Evolutionary conservation across 2,113 vertebrate species (phyloP).

Genomic region (Cepphus grylle): DNA sequence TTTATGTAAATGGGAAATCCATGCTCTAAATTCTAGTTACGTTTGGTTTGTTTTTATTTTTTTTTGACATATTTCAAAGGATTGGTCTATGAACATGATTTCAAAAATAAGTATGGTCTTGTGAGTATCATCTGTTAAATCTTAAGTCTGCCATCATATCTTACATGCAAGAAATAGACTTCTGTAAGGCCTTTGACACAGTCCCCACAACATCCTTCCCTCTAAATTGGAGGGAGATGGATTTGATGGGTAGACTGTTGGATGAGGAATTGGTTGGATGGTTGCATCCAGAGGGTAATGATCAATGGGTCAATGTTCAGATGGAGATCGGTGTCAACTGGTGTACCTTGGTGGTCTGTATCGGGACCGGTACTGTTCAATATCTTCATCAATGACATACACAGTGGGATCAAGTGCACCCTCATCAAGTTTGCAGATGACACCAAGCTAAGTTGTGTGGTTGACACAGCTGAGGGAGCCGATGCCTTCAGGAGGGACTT

Average conservation of each 20-base stretch:
- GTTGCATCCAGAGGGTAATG: background rate
- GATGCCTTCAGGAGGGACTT: background rate
- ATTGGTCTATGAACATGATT: background rate
- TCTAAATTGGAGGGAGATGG: background rate
- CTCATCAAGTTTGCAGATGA: background rate
- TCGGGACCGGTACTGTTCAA: background rate
- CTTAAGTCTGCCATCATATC: background rate
- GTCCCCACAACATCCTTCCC: background rate
- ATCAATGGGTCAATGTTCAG: background rate
- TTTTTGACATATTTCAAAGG: background rate
- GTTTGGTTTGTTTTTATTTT: background rate
- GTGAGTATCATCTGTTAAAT: background rate
- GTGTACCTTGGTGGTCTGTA: fast-evolving
- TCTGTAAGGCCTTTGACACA: background rate
- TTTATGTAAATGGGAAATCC: background rate
- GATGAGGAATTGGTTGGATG: background rate
- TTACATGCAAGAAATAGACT: background rate
- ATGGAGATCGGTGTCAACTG: background rate
- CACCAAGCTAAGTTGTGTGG: fast-evolving
- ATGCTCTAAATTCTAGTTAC: background rate
- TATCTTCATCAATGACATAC: background rate
- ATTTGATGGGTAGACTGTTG: background rate
- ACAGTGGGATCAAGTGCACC: background rate
- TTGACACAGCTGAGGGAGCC: background rate
- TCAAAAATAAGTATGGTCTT: background rate